A percentile compares a stretch with the other conserved stretches of the same genome.
Conservation (phyloP, 2,113 vertebrate species). For the Rallus limicola region DNA sequence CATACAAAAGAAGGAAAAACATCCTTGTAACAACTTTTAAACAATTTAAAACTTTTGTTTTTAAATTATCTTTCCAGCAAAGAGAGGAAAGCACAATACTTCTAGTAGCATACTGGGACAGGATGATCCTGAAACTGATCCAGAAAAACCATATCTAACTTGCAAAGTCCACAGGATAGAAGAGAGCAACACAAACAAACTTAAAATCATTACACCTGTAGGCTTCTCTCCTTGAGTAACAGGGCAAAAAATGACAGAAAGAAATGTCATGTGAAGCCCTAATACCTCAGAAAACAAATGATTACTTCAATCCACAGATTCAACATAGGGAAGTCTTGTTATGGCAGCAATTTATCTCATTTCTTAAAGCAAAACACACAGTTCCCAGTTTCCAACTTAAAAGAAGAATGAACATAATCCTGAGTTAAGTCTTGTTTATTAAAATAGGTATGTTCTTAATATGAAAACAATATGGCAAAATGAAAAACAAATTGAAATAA, state of each 20-base stretch:
- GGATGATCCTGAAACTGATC: not conserved
- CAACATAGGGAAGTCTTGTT: not conserved
- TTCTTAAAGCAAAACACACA: not conserved
- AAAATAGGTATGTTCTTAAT: not conserved
- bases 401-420: not conserved
- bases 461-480: not conserved
- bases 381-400: not conserved
- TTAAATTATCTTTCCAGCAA: not conserved
- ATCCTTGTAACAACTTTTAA: not conserved
- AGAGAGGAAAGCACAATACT: not conserved
- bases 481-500: constrained; percentile 13
- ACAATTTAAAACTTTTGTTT: not conserved
- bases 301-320: not conserved
- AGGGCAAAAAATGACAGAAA: not conserved
- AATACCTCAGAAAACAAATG: not conserved
- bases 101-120: not conserved
- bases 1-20: not conserved
- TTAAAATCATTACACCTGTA: not conserved
- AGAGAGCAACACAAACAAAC: not conserved
- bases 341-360: not conserved
- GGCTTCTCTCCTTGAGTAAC: not conserved
- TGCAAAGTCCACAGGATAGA: not conserved
- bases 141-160: not conserved
- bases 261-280: not conserved
- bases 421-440: not conserved